Evolutionary conservation across 2,797 vertebrate species (phyloP).

Genomic region (Microctenopoma stevenorrisi): DNA sequence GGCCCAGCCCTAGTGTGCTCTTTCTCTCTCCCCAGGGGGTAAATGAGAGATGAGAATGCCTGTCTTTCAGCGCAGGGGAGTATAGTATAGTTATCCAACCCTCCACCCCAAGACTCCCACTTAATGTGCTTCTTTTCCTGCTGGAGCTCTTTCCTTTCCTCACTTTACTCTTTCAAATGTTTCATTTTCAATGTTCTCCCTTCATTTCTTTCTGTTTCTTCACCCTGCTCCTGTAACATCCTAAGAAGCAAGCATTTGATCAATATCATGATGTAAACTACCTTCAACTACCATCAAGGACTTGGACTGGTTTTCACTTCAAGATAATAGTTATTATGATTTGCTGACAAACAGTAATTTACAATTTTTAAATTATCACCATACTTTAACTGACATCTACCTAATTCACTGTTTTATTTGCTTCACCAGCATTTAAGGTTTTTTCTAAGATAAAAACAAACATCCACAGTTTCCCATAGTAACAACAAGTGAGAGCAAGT

Average conservation of each 20-base stretch:
- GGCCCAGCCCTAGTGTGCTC: constrained; percentile 52
- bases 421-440: neutral
- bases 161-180: constrained; percentile 46
- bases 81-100: constrained; percentile 74
- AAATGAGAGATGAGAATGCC: constrained; percentile 68
- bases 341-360: neutral
- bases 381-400: neutral
- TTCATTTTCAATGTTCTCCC: constrained; percentile 45
- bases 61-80: constrained; percentile 68
- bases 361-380: neutral
- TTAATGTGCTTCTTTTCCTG: constrained; percentile 34
- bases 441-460: no score
- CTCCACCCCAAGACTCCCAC: constrained; percentile 45
- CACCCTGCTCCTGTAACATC: neutral
- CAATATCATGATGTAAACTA: neutral
- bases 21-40: constrained; percentile 50
- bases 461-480: no score
- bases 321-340: neutral
- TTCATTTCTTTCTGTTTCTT: neutral
- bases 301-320: no score
- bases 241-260: neutral
- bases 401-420: neutral
- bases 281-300: no score
- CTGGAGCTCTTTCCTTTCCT: constrained; percentile 30
- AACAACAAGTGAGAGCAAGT: no score